Evolutionary conservation across 2,113 vertebrate species (phyloP), one percentile per base, ranked within the genome.

Genomic region (Oreochromis tanganicae): DNA sequence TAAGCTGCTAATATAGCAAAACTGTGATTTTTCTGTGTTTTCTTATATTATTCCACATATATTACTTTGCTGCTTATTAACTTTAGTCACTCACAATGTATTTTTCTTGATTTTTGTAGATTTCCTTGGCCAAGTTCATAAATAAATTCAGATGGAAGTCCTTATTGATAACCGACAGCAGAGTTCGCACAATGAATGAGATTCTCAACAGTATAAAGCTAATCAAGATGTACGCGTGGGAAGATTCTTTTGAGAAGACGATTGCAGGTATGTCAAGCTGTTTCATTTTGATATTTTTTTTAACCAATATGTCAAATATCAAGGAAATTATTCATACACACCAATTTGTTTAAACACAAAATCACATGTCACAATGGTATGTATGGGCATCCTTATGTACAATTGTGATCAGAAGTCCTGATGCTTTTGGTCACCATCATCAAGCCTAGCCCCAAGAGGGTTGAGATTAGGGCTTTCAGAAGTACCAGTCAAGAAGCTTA

Each of bases 161-260:
- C 46, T 90, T 97, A 59, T n/a, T 68, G 8, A 80, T 96, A 84
- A 97, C 96, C 2, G 96, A 97, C 90, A 96, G 84, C 32, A 93
- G 96, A 4, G 95, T 97, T 61, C 95, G 95, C 87, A 96, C 95
- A 34, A 97, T 97, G 96, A 97, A 97, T 38, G 96, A 98, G 90
- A 94, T 97, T 91, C 96, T 98, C 85, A 97, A 86, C 80, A 96
- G 96, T 93, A 96, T 97, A 88, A 98, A 97, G 91, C 96, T 97
- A 46, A 97, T 97, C 92, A 97, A 96, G 93, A 97, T 96, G 96
- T 97, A 97, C 0, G 96, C 96, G 32, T 97, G 97, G 96, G 97
- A 98, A 92, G 96, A 92, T 46, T 96, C 96, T 57, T 97, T 97
- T 88, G 96, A 96, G 34, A 92, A 94, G 75, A 93, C 91, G 54